Conservation (phyloP, 2,797 vertebrate species). For the Dermochelys coriacea region DNA sequence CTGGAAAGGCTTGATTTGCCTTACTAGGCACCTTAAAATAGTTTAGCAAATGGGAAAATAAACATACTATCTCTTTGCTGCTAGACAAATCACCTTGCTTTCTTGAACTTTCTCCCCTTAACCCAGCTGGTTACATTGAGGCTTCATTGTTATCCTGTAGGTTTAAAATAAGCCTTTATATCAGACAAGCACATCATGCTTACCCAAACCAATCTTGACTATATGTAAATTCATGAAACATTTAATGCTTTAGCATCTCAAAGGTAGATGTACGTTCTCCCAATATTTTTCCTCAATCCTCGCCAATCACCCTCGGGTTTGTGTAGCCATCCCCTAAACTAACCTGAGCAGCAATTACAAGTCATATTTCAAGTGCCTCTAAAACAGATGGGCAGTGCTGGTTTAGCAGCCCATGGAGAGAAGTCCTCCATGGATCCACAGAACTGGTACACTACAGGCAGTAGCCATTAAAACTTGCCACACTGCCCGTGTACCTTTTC, state of each 20-base stretch:
- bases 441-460: neutral
- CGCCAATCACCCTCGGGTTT: neutral
- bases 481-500: neutral
- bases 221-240: neutral
- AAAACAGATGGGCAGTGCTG: neutral
- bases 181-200: neutral
- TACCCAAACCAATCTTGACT: neutral
- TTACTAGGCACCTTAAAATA: neutral
- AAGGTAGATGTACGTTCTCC: neutral
- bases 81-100: neutral
- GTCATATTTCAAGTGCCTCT: neutral
- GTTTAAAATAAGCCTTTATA: neutral
- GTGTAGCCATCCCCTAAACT: accelerated
- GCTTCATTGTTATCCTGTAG: neutral
- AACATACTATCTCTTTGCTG: neutral
- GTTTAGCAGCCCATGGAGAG: neutral
- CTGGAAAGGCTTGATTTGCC: neutral
- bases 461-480: neutral
- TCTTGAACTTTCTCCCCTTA: neutral
- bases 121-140: accelerated
- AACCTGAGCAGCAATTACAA: neutral
- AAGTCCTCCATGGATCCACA: neutral
- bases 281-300: neutral
- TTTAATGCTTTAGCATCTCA: neutral
- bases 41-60: too few relatives aligned